phyloP scores from a whole-genome alignment of 2,113 vertebrate genomes.

The Sapajus apella region DNA sequence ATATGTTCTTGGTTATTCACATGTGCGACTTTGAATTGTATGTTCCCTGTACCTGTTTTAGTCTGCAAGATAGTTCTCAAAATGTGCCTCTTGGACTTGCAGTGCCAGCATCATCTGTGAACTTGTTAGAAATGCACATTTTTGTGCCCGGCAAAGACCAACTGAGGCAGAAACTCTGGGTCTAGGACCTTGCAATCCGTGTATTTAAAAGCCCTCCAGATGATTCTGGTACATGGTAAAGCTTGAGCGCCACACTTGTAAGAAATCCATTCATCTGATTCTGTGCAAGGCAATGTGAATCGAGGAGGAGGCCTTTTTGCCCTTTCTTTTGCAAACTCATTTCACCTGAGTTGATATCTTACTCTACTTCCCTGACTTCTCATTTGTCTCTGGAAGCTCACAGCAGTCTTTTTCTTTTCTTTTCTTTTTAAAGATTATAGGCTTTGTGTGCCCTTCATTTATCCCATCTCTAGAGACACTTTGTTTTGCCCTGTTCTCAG shows the following conservation, averaged over 20 bases:
- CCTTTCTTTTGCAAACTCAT: background rate
- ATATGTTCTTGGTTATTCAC: background rate
- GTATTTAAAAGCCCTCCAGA: background rate
- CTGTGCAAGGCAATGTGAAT: background rate
- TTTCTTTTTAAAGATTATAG: background rate
- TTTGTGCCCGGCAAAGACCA: background rate
- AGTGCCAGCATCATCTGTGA: background rate
- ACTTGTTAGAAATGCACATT: background rate
- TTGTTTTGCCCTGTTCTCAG: background rate
- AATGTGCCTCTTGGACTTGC: background rate
- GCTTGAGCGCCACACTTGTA: background rate
- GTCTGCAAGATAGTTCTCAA: background rate
- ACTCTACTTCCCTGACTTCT: background rate
- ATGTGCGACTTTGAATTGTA: background rate
- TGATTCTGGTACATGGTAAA: background rate
- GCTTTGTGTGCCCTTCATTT: background rate
- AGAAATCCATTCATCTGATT: background rate
- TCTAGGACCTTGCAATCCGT: background rate
- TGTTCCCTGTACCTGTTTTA: background rate
- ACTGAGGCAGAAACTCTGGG: background rate
- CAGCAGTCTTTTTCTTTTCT: background rate
- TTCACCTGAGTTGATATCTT: background rate
- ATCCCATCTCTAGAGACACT: background rate
- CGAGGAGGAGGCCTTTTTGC: background rate
- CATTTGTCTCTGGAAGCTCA: background rate